phyloP scores from a whole-genome alignment of 2,113 vertebrate species.

The Sinocyclocheilus grahami region DNA sequence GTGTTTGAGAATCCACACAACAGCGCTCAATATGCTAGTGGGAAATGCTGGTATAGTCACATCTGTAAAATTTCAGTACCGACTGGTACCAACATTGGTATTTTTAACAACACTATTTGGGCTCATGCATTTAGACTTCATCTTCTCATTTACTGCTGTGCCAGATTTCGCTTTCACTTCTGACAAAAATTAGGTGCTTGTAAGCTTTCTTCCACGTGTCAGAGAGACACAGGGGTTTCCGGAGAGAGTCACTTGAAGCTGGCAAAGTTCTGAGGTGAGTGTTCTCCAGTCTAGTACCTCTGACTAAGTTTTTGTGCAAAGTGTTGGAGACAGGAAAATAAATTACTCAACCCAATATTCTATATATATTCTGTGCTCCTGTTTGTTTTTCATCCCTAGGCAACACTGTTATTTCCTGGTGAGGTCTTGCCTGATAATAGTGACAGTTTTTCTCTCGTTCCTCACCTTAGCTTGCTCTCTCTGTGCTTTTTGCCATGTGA shows the following conservation, averaged over 20 bases:
- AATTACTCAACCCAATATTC: conserved; percentile 56
- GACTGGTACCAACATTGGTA: no score
- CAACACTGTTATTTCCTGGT: conserved; percentile 65
- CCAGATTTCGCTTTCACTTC: conserved; percentile 16
- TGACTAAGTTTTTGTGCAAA: conserved; percentile 16
- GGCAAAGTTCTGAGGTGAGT: conserved; percentile 18
- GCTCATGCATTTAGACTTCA: neutral
- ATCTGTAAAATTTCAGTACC: no score
- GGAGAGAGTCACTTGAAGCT: neutral
- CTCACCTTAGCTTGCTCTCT: neutral
- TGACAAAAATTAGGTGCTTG: conserved; percentile 27
- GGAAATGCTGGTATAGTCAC: no score
- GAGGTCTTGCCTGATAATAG: conserved; percentile 53
- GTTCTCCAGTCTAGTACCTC: conserved; percentile 24
- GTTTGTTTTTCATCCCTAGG: conserved; percentile 65
- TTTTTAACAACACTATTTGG: no score
- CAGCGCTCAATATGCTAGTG: no score
- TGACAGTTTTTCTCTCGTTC: conserved; percentile 48
- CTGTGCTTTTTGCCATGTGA: neutral
- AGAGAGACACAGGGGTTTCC: conserved; percentile 5
- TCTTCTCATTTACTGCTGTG: neutral
- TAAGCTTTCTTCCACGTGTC: conserved; percentile 11
- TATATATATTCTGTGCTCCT: conserved; percentile 41
- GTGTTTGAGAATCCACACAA: no score
- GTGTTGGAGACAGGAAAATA: conserved; percentile 19